Conservation (phyloP, 2,113 vertebrate species). For the Macquaria ambigua region DNA sequence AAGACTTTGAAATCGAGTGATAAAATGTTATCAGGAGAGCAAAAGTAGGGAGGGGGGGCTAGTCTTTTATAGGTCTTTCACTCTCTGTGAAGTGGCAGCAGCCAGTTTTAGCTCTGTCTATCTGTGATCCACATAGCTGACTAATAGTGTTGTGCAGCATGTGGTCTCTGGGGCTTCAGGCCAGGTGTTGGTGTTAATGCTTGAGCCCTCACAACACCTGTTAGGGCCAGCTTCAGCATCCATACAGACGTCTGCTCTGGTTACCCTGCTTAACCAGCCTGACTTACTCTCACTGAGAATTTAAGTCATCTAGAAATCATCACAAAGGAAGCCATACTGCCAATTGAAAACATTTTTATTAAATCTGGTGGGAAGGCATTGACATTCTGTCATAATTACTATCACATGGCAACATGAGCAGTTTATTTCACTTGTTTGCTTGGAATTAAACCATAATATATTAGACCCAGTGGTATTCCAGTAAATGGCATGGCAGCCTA, state of each 20-base stretch:
- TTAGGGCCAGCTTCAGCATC: slow-evolving; percentile 57
- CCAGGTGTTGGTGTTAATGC: slow-evolving; percentile 80
- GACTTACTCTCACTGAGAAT: slow-evolving; percentile 27
- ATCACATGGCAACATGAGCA: slow-evolving; percentile 14
- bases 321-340: slow-evolving; percentile 3
- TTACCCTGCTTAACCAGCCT: slow-evolving; percentile 60
- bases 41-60: slow-evolving; percentile 1
- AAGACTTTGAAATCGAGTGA: slow-evolving; percentile 71
- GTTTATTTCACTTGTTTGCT: not conserved
- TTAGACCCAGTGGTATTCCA: not conserved
- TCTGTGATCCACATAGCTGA: slow-evolving; percentile 74
- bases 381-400: not conserved
- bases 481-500: not conserved
- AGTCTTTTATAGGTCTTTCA: slow-evolving; percentile 56
- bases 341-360: not conserved
- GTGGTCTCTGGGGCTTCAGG: slow-evolving; percentile 67
- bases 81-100: slow-evolving; percentile 68
- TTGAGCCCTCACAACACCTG: slow-evolving; percentile 76
- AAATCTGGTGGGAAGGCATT: not conserved
- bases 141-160: slow-evolving; percentile 73
- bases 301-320: slow-evolving; percentile 5
- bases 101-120: slow-evolving; percentile 62
- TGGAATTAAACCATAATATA: not conserved
- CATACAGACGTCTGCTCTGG: slow-evolving; percentile 32
- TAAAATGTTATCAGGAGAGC: slow-evolving; percentile 77